These are phyloP conservation scores for Agriopis aurantiaria DNA, from an alignment of 2,888 invertebrate genomes.

Conservation along the genomic window DNA sequence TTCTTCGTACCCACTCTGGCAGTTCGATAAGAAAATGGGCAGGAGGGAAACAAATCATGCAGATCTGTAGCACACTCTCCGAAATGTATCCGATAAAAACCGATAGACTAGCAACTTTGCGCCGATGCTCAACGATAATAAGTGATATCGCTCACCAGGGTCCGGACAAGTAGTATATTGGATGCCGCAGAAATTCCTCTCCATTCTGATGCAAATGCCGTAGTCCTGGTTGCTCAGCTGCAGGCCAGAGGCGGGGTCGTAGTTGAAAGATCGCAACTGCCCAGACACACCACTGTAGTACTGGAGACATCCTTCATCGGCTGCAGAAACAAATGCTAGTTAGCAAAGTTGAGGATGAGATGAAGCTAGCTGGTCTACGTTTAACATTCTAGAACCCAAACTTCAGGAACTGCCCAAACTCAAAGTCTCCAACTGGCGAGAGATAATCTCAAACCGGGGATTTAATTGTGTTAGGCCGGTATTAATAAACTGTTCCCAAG, in stretches of 20 bases:
- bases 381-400: too few species aligned
- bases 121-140: background rate
- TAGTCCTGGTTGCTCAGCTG: constrained; percentile 96
- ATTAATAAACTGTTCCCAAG: too few species aligned
- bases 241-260: constrained; percentile 90
- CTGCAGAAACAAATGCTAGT: constrained; percentile 63
- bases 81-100: too few species aligned
- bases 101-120: too few species aligned
- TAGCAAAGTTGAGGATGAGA: too few species aligned
- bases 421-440: background rate
- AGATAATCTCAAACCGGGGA: background rate
- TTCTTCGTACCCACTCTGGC: too few species aligned
- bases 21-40: too few species aligned
- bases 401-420: background rate
- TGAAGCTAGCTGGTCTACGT: too few species aligned
- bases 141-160: constrained; percentile 74
- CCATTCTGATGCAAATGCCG: constrained; percentile 93
- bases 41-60: too few species aligned
- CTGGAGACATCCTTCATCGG: constrained; percentile 92
- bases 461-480: too few species aligned
- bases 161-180: constrained; percentile 93
- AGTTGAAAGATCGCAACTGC: constrained; percentile 93
- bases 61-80: too few species aligned
- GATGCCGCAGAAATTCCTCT: constrained; percentile 94
- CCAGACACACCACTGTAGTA: constrained; percentile 93